Base-by-base conservation (phyloP, 1,140 invertebrate genomes). In the Ips typographus region DNA sequence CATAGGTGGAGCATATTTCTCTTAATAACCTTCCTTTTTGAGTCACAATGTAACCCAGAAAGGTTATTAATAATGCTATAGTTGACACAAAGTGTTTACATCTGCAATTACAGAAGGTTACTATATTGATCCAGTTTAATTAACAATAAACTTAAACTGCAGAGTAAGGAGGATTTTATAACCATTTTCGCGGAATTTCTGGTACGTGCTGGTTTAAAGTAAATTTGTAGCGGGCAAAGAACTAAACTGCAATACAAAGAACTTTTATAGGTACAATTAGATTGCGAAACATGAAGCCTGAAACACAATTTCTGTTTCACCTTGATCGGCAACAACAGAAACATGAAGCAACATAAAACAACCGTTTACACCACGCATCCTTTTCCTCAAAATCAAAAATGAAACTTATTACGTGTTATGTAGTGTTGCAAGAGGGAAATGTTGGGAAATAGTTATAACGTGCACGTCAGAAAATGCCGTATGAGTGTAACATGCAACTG, bases 301-400 rank as follows among this genome's bases (percentile, higher is more conserved):
- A 22, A 22, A 49, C 44, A 22, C 44, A 49, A 49, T 49, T 8
- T 22, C 44, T 49, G 6, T 49, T 49, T 49, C 22, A 49, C 44
- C 44, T 49, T 49, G 44, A 49, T 49, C 44, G 44, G 44, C 22
- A 49, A 49, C 22, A 49, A 49, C 22, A 49, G 22, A 49, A 8
- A 49, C 44, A 49, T 49, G 44, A 49, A 49, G 44, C 7, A 49
- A 49, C 22, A 8, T 49, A 49, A 49, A 49, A 49, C 44, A 8
- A 49, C 44, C 22, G 44, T 49, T 49, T 49, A 1, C 22, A 49
- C 44, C 7, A 22, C 44, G 44, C 44, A 49, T 49, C 44, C 44
- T 49, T 49, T 49, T 49, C 44, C 44, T 49, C 6, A 49, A 49
- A 49, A 6, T 49, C 44, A 8, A 49, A 49, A 49, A 49, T 22